Percentiles rank a stretch among this genome's conserved stretches.
phyloP scores from a whole-genome alignment of 2,113 vertebrate species.

The Tachysurus fulvidraco region DNA sequence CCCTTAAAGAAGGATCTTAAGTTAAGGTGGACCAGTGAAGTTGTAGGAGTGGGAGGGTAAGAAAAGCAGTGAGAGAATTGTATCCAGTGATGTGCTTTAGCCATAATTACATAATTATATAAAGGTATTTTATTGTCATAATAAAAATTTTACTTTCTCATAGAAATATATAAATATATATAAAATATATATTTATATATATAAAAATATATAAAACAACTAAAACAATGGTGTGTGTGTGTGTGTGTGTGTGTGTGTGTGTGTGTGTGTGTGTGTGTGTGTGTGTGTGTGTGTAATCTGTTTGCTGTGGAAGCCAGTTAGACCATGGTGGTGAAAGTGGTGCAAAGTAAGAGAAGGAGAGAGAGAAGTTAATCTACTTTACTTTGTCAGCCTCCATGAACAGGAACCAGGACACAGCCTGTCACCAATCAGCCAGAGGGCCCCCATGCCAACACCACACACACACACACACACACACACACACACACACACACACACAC shows the following conservation, averaged over 20 bases:
- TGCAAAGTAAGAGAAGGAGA: constrained; percentile 26
- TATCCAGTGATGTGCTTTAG: background rate
- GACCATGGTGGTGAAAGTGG: constrained; percentile 22
- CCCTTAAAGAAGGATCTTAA: constrained; percentile 55
- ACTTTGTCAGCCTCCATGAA: constrained; percentile 50
- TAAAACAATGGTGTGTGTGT: background rate
- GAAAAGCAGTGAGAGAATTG: background rate
- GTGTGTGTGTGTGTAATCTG: constrained; percentile 32
- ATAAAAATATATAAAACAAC: too few relatives aligned
- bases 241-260: constrained; percentile 9
- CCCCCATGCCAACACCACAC: background rate
- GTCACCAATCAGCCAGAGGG: constrained; percentile 27
- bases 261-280: constrained; percentile 7
- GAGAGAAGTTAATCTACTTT: constrained; percentile 51
- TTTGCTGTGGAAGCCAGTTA: constrained; percentile 17
- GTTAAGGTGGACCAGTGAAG: constrained; percentile 69
- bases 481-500: background rate
- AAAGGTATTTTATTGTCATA: background rate
- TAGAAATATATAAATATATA: background rate
- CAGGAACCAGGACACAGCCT: constrained; percentile 45
- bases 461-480: constrained; percentile 31
- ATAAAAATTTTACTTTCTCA: background rate
- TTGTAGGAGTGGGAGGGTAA: constrained; percentile 8
- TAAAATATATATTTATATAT: too few relatives aligned
- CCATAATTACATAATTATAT: background rate